phyloP scores from a whole-genome alignment of 2,888 invertebrate genomes.

The Mimachlamys varia region DNA sequence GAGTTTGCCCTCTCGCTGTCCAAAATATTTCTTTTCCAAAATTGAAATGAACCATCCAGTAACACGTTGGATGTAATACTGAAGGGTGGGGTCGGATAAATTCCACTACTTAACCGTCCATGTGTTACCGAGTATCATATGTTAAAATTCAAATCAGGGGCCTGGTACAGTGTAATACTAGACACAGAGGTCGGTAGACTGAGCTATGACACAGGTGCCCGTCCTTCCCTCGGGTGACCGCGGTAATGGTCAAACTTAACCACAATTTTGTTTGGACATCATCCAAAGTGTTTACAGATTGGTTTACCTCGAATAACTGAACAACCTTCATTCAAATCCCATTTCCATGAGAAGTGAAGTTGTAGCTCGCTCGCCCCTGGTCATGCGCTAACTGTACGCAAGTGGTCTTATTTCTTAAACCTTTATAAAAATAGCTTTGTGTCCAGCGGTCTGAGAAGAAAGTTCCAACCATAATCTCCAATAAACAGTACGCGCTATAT shows the following conservation, averaged over 20 bases:
- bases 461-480: neutral
- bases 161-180: neutral
- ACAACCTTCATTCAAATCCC: neutral
- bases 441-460: neutral
- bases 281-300: slow-evolving; percentile 19
- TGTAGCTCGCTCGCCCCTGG: slow-evolving; percentile 25
- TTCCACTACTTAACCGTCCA: neutral
- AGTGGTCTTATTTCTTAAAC: neutral
- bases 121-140: neutral
- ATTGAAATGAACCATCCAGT: no score
- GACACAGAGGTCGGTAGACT: neutral
- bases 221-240: slow-evolving; percentile 20
- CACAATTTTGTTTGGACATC: slow-evolving; percentile 25
- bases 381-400: slow-evolving; percentile 14
- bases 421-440: neutral
- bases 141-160: neutral
- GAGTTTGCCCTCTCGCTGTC: no score
- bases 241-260: neutral
- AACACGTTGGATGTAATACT: neutral
- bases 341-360: neutral
- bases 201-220: neutral
- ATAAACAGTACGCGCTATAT: neutral
- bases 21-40: no score
- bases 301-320: slow-evolving; percentile 1
- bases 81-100: neutral